Conservation (phyloP, 2,113 vertebrate species). For the Cavia porcellus region DNA sequence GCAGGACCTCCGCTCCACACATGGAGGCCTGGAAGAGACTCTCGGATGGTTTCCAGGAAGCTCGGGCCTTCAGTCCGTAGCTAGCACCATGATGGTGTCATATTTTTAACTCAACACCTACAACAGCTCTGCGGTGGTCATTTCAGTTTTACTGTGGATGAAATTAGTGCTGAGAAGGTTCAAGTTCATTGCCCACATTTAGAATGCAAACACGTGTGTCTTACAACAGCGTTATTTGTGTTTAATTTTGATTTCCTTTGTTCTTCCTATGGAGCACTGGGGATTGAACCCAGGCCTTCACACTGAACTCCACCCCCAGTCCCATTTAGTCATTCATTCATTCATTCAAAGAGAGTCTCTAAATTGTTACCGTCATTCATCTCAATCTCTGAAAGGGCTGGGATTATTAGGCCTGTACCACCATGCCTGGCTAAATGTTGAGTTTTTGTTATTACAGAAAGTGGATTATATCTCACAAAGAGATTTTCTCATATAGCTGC, state of each 20-base stretch:
- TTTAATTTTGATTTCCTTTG: background rate
- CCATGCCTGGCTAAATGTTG: background rate
- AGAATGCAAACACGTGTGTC: background rate
- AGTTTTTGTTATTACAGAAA: constrained; percentile 61
- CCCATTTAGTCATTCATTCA: background rate
- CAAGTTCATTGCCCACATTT: background rate
- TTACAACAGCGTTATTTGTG: background rate
- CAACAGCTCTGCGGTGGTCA: background rate
- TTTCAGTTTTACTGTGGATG: background rate
- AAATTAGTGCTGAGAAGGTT: background rate
- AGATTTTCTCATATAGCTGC: background rate
- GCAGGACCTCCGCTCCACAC: background rate
- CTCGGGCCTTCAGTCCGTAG: background rate
- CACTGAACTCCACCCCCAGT: background rate
- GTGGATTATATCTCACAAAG: constrained; percentile 16
- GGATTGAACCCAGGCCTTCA: background rate
- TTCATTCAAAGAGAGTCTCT: background rate
- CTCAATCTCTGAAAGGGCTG: background rate
- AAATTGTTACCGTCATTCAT: background rate
- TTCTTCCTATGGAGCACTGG: background rate
- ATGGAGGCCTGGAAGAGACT: background rate
- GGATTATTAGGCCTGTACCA: too few species aligned
- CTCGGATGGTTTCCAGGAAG: background rate
- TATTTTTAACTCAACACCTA: background rate
- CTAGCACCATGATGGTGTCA: background rate